Evolutionary conservation across 2,888 invertebrate species (phyloP), one percentile per base, ranked within the genome.

Genomic region (Athalia circularis): DNA sequence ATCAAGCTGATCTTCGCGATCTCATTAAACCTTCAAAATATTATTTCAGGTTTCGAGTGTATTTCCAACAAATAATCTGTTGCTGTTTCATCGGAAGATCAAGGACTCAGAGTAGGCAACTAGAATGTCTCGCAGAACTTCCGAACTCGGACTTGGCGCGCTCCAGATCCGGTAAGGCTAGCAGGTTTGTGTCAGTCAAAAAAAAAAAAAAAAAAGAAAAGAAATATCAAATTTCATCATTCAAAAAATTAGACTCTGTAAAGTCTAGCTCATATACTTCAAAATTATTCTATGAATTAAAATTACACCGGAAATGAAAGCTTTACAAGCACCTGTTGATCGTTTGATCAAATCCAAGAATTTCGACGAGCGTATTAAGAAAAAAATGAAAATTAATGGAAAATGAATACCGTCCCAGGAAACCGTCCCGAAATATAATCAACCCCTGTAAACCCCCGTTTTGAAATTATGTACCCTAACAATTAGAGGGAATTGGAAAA

Each of bases 51-150:
- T 90, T 90, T 83, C 87, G 90, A 62, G 83, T 89, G 43, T 90
- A 90, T 80, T 90, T 90, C 81, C 87, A 88, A 79, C 84, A 88
- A 77, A 84, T 90, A 74, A 86, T 90, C 52, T 90, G 88, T 79
- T 87, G 86, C 80, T 86, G 85, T 81, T 70, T 93, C 93, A 85
- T 92, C 90, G 93, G 93, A 93, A 83, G 91, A 85, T n/a, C 89
- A 88, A 68, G 93, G 86, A 83, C 93, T 91, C 11, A 93, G 83
- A 70, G 86, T 86, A 61, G 93, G 92, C 79, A 94, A 85, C 68
- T 90, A 72, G 86, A 85, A 77, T 85, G 86, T 80, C 81, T 85
- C 61, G 79, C 82, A 57, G 82, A 80, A 7, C 78, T 84, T 57
- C 85, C 83, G 6, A 85, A 85, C 9, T 85, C 87, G 5, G 85